Conservation (phyloP, 2,113 vertebrate genomes). For the Mesoclemmys tuberculata region DNA sequence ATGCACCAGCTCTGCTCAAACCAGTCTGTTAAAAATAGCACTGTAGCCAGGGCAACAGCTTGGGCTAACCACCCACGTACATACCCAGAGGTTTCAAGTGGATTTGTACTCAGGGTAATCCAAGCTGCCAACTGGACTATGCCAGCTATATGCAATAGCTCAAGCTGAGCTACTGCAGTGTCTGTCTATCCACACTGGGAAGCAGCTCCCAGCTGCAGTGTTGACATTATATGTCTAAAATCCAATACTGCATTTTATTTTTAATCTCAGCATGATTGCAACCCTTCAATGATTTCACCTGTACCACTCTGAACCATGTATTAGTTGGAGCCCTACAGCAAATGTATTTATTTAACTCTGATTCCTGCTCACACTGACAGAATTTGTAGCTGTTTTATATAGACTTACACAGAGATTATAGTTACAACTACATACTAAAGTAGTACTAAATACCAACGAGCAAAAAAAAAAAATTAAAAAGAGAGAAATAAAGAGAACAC, state of each 20-base stretch:
- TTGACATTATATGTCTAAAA: neutral
- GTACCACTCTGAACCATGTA: neutral
- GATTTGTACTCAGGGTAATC: no score
- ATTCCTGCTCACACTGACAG: neutral
- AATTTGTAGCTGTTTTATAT: neutral
- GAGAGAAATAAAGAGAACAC: neutral
- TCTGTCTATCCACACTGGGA: no score
- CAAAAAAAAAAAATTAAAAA: neutral
- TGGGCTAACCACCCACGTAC: neutral
- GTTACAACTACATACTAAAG: neutral
- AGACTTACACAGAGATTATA: neutral
- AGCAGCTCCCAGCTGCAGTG: no score
- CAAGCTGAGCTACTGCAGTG: no score
- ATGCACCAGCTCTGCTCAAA: no score
- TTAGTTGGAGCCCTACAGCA: neutral
- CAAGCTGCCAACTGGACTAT: no score
- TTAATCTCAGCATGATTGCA: neutral
- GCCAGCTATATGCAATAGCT: no score
- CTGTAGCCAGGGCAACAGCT: neutral
- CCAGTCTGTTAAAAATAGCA: neutral
- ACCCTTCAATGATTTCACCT: neutral
- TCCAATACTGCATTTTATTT: neutral
- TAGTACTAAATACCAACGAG: constrained; percentile 4
- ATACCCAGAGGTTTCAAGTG: no score
- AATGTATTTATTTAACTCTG: neutral